phyloP scores from a whole-genome alignment of 1,140 invertebrate genomes.

The Neomicropteryx cornuta region DNA sequence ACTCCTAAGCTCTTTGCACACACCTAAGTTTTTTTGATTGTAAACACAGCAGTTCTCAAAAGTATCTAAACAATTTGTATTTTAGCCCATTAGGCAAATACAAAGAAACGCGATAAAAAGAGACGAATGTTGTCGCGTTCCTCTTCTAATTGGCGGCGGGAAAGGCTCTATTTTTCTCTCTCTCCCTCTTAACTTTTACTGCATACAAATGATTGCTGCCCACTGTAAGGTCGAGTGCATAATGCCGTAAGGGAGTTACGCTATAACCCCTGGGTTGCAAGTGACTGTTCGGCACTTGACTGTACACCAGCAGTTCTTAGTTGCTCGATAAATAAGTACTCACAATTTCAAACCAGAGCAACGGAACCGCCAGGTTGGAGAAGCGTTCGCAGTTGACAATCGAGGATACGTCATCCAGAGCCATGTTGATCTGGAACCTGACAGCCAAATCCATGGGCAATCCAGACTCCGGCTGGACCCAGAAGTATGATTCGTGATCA shows the following conservation, averaged over 20 bases:
- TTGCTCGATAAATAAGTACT: conserved; percentile 25
- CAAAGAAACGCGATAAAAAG: no score
- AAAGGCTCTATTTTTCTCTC: no score
- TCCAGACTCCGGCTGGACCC: conserved; percentile 52
- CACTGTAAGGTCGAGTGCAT: neutral
- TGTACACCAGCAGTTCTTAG: neutral
- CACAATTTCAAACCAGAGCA: conserved; percentile 79
- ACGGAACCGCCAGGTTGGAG: conserved; percentile 54
- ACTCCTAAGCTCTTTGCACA: no score
- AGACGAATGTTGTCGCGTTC: no score
- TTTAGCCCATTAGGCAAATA: no score
- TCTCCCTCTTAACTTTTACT: no score
- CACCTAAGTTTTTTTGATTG: no score
- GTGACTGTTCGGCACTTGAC: neutral
- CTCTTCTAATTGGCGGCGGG: no score
- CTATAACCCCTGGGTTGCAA: neutral
- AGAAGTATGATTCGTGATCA: conserved; percentile 17
- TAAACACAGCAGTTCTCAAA: no score
- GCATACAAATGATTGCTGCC: no score
- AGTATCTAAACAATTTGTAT: no score
- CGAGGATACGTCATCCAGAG: conserved; percentile 48
- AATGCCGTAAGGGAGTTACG: neutral
- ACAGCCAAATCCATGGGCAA: conserved; percentile 60
- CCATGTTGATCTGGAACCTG: conserved; percentile 78
- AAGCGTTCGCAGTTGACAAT: conserved; percentile 53